phyloP scores from a whole-genome alignment of 2,797 vertebrate species.

The Sparus aurata region DNA sequence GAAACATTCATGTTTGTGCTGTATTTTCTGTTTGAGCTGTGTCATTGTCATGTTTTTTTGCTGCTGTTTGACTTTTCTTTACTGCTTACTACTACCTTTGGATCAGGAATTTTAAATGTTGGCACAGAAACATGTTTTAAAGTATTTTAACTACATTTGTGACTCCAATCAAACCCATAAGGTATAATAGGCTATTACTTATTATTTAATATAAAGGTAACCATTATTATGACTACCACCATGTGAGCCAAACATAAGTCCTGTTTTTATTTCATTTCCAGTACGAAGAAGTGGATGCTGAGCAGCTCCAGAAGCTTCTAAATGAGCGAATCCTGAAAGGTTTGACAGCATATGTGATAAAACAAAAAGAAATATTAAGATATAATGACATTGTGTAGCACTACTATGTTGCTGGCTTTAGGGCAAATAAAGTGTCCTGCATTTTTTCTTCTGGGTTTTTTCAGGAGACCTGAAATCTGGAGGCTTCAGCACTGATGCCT shows the following conservation, averaged over 20 bases:
- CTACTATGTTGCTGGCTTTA: neutral
- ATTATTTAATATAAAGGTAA: neutral
- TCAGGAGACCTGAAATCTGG: conserved; percentile 68
- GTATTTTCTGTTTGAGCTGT: neutral
- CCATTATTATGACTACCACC: neutral
- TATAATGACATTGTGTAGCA: neutral
- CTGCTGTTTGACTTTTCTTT: neutral
- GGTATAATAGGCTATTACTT: neutral
- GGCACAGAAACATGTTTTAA: neutral
- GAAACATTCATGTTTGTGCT: neutral
- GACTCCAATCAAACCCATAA: neutral
- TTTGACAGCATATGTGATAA: neutral
- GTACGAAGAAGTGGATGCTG: conserved; percentile 79
- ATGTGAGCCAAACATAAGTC: neutral
- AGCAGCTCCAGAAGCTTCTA: conserved; percentile 73
- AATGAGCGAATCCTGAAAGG: conserved; percentile 71
- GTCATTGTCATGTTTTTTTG: neutral
- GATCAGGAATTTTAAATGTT: neutral
- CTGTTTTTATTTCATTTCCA: conserved; percentile 39
- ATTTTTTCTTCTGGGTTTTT: neutral
- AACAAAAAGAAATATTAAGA: neutral
- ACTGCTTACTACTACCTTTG: neutral
- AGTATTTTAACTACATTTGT: neutral
- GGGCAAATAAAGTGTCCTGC: neutral
- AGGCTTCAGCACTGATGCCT: conserved; percentile 89